Percentiles rank a stretch among this genome's conserved stretches.
These are phyloP conservation scores for Troilus luridus DNA, from an alignment of 2,888 invertebrate genomes.

Conservation along the genomic window DNA sequence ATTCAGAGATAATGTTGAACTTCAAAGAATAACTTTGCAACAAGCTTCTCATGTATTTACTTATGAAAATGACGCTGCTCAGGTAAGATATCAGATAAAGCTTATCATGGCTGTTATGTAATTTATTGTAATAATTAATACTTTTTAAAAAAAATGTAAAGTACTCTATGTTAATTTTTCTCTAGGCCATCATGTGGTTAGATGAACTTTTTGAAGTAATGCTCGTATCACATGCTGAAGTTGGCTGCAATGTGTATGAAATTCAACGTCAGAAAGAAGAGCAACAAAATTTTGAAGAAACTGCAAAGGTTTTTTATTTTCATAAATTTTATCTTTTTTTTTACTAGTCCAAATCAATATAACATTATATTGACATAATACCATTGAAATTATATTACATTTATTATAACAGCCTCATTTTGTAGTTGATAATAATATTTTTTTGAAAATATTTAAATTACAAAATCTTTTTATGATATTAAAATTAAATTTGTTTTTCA, in stretches of 20 bases:
- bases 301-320: slow-evolving; percentile 76
- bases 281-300: slow-evolving; percentile 82
- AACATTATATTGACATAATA: too few relatives aligned
- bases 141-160: neutral
- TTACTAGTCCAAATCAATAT: too few relatives aligned
- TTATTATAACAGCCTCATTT: too few relatives aligned
- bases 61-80: slow-evolving; percentile 82
- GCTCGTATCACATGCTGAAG: slow-evolving; percentile 78
- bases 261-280: slow-evolving; percentile 83
- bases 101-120: neutral
- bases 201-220: slow-evolving; percentile 81
- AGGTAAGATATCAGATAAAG: slow-evolving; percentile 70
- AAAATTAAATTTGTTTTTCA: too few relatives aligned
- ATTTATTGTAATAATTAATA: neutral
- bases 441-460: too few relatives aligned
- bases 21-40: slow-evolving; percentile 83
- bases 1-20: slow-evolving; percentile 81
- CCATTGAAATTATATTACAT: too few relatives aligned
- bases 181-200: slow-evolving; percentile 77
- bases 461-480: too few relatives aligned
- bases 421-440: too few relatives aligned
- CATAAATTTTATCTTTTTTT: neutral
- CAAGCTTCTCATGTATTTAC: slow-evolving; percentile 82
- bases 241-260: slow-evolving; percentile 81
- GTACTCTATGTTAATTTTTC: slow-evolving; percentile 28